Conservation (phyloP, 2,797 vertebrate species). For the Lepidocolaptes lacrymiger region DNA sequence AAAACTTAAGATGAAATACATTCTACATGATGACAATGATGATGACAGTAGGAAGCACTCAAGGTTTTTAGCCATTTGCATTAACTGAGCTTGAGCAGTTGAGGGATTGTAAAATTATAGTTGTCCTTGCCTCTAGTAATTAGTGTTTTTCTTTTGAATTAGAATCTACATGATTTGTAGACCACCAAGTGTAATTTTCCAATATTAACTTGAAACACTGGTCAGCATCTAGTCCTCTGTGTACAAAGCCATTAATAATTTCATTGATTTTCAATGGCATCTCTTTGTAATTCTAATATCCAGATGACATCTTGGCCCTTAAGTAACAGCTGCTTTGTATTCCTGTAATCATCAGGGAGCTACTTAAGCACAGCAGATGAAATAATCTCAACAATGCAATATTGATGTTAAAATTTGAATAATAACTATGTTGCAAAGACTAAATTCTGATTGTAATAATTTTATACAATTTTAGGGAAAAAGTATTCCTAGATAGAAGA, state of each 20-base stretch:
- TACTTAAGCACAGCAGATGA: not conserved
- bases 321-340: not conserved
- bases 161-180: not conserved
- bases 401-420: not conserved
- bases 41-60: not conserved
- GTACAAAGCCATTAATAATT: not conserved
- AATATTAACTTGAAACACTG: not conserved
- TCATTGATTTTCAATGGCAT: not conserved
- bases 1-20: not conserved
- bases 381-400: not conserved
- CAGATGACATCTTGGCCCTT: not conserved
- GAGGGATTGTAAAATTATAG: not conserved
- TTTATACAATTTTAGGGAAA: not conserved
- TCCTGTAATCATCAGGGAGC: not conserved
- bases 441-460: not conserved
- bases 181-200: not conserved
- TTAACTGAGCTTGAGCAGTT: not conserved
- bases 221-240: not conserved
- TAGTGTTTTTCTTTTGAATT: not conserved
- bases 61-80: not conserved
- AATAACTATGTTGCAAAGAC: not conserved
- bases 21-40: not conserved
- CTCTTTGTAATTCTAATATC: not conserved
- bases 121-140: not conserved
- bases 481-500: not conserved